Base-by-base conservation (phyloP, 2,797 vertebrate genomes). In the Propithecus perrieri region DNA sequence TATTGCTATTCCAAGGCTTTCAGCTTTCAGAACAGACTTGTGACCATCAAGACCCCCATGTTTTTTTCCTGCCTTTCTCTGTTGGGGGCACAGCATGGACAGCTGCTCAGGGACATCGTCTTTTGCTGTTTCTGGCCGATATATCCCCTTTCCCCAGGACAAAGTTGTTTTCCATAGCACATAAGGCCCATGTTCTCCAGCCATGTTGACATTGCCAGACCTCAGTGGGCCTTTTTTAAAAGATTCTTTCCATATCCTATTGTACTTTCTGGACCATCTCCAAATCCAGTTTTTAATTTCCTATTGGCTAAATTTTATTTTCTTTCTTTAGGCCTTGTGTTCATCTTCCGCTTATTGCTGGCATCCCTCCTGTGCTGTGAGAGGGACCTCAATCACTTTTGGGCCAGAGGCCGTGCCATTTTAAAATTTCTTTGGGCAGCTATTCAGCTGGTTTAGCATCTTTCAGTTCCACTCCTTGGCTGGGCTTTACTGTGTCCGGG, bases 271-370 rank as follows among this genome's bases (percentile, higher is more conserved):
- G 98, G 93, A 98, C 97, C 85, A 79, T 98, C 84, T 98, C 97
- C 97, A 97, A 98, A 98, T 91, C 97, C 97, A 65, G 97, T 85
- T 97, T 98, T 98, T 97, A 96, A 98, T 98, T 98, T 98, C 98
- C 98, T 98, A 97, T 78, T 98, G 98, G 97, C 97, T 98, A 71
- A 97, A 98, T 92, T 98, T 97, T 93, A 98, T 55, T 88, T 96
- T 71, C 78, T 96, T 94, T 76, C 69, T 91, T 92, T 95, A 96
- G 0, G 97, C 96, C 90, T 50, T 94, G 35, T 96, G 83, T 61
- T 98, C 98, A 89, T 99, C 98, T 97, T 98, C 98, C 18, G 74
- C 96, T 97, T 98, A 96, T 61, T 98, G 95, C 96, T 98, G 98
- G 95, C 98, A 98, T 86, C 92, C 97, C 84, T 93, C 46, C 69